phyloP scores from a whole-genome alignment of 2,888 invertebrate species.

The Drosophila neonasuta region DNA sequence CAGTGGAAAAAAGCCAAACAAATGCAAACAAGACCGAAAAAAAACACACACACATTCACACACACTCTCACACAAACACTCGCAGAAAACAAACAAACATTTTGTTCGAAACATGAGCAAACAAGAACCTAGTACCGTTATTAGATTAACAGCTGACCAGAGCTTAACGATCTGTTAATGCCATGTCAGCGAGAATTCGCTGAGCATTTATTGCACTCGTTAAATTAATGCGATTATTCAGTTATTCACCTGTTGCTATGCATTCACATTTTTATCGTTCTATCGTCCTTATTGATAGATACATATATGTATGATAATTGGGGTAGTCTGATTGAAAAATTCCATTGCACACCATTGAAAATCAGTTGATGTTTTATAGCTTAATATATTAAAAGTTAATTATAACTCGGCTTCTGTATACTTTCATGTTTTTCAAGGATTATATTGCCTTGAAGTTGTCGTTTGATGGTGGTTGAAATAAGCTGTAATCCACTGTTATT shows the following conservation, averaged over 20 bases:
- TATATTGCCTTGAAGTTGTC: too few species aligned
- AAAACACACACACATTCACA: slow-evolving; percentile 17
- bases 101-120: slow-evolving; percentile 20
- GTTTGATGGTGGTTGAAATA: too few species aligned
- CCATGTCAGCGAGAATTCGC: slow-evolving; percentile 5
- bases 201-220: background rate
- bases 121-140: slow-evolving; percentile 32
- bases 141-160: slow-evolving; percentile 1
- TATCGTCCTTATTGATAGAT: background rate
- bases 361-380: too few species aligned
- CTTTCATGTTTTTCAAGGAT: too few species aligned
- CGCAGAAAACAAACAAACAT: slow-evolving; percentile 41
- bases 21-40: slow-evolving; percentile 59
- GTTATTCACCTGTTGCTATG: background rate
- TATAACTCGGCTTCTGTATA: too few species aligned
- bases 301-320: background rate
- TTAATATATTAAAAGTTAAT: too few species aligned
- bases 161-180: slow-evolving; percentile 6
- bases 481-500: too few species aligned
- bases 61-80: slow-evolving; percentile 28
- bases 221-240: background rate
- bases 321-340: background rate
- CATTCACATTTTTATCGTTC: background rate
- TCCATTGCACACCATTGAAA: too few species aligned
- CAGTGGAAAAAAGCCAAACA: slow-evolving; percentile 63